Conservation (phyloP, 2,113 vertebrate genomes). For the Corythoichthys intestinalis region DNA sequence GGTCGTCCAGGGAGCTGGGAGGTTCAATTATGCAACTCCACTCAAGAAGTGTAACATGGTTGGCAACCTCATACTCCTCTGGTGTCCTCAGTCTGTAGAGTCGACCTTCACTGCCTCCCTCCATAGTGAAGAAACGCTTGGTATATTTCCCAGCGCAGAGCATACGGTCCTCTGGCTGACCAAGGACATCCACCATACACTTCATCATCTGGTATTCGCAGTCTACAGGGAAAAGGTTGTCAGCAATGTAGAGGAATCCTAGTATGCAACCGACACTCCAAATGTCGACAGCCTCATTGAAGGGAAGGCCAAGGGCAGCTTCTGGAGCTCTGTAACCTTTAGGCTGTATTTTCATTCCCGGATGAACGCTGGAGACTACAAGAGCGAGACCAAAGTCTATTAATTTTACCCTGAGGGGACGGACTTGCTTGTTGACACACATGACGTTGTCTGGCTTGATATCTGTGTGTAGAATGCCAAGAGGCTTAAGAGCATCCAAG, state of each 20-base stretch:
- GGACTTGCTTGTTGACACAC: not conserved
- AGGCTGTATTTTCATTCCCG: not conserved
- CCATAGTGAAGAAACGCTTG: constrained; percentile 10
- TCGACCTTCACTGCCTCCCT: not conserved
- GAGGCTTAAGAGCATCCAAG: constrained; percentile 1
- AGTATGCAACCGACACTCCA: constrained; percentile 17
- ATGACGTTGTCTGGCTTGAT: constrained; percentile 9
- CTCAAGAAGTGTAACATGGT: not conserved
- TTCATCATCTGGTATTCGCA: constrained; percentile 32
- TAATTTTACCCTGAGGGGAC: not conserved
- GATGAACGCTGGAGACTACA: not conserved
- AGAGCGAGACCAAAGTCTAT: not conserved
- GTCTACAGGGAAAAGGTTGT: constrained; percentile 14
- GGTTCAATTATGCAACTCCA: not conserved
- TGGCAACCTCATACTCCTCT: not conserved
- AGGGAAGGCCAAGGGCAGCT: constrained; percentile 16
- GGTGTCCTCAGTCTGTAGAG: constrained; percentile 12
- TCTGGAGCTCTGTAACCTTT: constrained; percentile 28
- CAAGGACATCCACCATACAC: constrained; percentile 19
- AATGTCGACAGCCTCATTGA: constrained; percentile 20
- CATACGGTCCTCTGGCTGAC: constrained; percentile 18
- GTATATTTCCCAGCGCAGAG: constrained; percentile 16
- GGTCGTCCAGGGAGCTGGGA: not conserved
- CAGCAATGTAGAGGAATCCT: constrained; percentile 18
- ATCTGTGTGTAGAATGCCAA: constrained; percentile 6